Percentiles rank a stretch among this genome's conserved stretches.
phyloP scores from a whole-genome alignment of 2,888 invertebrate genomes.

The Miltochrista miniata region DNA sequence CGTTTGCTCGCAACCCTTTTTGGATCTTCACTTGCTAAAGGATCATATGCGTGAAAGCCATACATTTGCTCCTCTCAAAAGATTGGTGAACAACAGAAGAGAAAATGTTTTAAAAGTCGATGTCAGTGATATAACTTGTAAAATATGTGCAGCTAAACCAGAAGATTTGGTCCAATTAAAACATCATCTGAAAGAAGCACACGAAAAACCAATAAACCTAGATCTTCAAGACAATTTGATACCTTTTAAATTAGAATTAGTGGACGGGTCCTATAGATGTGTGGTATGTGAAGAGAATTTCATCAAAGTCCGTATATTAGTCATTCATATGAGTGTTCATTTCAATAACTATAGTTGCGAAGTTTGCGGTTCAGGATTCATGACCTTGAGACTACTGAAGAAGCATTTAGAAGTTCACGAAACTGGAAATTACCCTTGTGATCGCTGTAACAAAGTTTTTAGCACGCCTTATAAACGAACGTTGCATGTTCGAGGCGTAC shows the following conservation, averaged over 20 bases:
- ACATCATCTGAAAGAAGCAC: conserved; percentile 61
- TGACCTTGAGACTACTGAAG: conserved; percentile 71
- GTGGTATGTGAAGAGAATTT: conserved; percentile 69
- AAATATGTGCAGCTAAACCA: conserved; percentile 55
- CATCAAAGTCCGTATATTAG: conserved; percentile 70
- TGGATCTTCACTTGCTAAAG: conserved; percentile 61
- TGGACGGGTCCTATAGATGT: conserved; percentile 61
- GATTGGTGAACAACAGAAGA: conserved; percentile 67
- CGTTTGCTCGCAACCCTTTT: conserved; percentile 68
- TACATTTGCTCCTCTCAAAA: conserved; percentile 61
- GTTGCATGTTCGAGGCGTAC: conserved; percentile 70
- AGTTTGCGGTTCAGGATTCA: conserved; percentile 74
- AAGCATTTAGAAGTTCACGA: conserved; percentile 77
- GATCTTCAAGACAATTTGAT: conserved; percentile 73
- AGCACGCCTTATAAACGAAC: conserved; percentile 69
- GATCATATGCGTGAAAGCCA: conserved; percentile 66
- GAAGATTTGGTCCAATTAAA: conserved; percentile 59
- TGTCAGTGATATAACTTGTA: conserved; percentile 65
- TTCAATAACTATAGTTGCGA: conserved; percentile 79
- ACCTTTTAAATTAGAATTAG: conserved; percentile 64
- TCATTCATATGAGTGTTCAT: conserved; percentile 78
- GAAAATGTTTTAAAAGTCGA: conserved; percentile 75
- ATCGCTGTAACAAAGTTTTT: conserved; percentile 69
- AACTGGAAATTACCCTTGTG: conserved; percentile 70
- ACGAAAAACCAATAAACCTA: conserved; percentile 63